Conservation (phyloP, 1,140 invertebrate genomes). For the Bombus ignitus region DNA sequence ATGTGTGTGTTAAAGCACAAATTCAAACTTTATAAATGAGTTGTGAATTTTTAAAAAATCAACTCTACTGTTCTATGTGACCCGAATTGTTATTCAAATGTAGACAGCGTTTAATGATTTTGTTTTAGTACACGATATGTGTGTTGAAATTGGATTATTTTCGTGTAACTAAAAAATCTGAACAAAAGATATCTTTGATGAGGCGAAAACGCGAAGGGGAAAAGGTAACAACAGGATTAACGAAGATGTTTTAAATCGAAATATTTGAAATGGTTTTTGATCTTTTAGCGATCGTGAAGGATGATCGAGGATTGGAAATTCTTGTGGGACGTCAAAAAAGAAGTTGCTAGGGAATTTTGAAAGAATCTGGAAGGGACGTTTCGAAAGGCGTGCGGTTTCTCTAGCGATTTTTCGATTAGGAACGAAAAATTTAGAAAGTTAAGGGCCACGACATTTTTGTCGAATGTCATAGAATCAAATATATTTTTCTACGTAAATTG, state of each 20-base stretch:
- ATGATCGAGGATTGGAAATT: too few relatives aligned
- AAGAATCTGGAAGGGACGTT: not conserved
- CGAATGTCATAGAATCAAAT: not conserved
- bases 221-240: too few relatives aligned
- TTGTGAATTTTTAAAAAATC: not conserved
- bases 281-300: too few relatives aligned
- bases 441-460: not conserved
- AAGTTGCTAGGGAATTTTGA: not conserved
- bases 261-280: too few relatives aligned
- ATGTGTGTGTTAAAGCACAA: not conserved
- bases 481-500: not conserved
- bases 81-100: too few relatives aligned
- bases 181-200: too few relatives aligned
- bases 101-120: too few relatives aligned
- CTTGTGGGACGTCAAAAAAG: too few relatives aligned
- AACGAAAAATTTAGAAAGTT: not conserved
- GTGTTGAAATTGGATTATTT: too few relatives aligned
- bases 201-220: too few relatives aligned
- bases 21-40: not conserved
- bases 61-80: too few relatives aligned
- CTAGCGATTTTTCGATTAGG: not conserved
- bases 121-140: accelerated
- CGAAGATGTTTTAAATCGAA: too few relatives aligned
- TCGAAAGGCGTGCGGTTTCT: not conserved
- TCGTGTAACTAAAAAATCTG: not conserved